Evolutionary conservation across 2,888 invertebrate genomes (phyloP), one percentile per base, ranked within the genome.

Genomic region (Phaonia tiefii): DNA sequence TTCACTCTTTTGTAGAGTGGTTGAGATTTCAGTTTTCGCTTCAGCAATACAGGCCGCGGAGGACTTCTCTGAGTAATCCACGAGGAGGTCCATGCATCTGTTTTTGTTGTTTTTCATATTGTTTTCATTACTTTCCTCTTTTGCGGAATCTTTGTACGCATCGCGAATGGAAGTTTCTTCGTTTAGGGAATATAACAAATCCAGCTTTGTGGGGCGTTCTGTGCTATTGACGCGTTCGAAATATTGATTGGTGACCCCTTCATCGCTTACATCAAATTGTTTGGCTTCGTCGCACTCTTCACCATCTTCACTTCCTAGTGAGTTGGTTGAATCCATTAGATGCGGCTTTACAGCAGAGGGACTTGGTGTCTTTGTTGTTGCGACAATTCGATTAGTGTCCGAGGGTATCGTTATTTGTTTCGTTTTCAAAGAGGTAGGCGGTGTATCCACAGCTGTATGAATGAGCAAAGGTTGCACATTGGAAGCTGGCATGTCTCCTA

Each of bases 231-330:
- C 86, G 1, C 91, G 86, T 79, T 91, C 91, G 80, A 91, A 91
- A 81, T 91, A 91, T 80, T 91, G 86, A 84, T 91, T 91, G 1
- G 89, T 91, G 0, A 91, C 91, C 2, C 91, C 91, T 75, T 88
- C 87, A 13, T 90, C 89, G 77, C 85, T 89, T 0, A 90, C 88
- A 77, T 88, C 87, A 71, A 86, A 90, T 0, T 79, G 58, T 15
- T 83, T 85, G 0, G 67, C 79, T 8, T 75, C 80, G 7, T 44
- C 83, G 0, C 75, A 77, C 11, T 69, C 65, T 0, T 79, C 83
- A 11, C 71, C 69, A 13, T 75, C 82, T 0, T 13, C 72, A 44
- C 80, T 84, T 4, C 79, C 84, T 1, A 83, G 66, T 0, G 86
- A 83, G 60, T 87, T 86, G 0, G 85, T 83, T 13, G 86, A 86